These are phyloP conservation scores for Cyanoramphus novaezelandiae DNA, from an alignment of 2,113 vertebrate species.

Conservation along the genomic window DNA sequence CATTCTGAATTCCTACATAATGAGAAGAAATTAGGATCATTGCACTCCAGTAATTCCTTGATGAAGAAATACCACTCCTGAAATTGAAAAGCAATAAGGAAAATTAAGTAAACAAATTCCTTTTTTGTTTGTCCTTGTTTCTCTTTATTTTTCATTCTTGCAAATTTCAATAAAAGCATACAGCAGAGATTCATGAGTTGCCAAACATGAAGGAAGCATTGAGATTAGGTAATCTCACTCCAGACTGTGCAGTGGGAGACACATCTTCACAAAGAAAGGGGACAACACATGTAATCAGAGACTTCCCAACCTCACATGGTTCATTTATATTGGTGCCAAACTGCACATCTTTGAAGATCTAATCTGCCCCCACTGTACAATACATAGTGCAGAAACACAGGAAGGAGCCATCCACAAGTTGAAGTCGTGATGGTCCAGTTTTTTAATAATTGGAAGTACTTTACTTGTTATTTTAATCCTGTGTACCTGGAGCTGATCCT, in stretches of 20 bases:
- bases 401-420: not conserved
- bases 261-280: rapidly evolving
- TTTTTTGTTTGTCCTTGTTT: not conserved
- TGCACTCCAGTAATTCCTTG: not conserved
- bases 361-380: not conserved
- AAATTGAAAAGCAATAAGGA: not conserved
- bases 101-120: not conserved
- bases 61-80: not conserved
- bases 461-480: not conserved
- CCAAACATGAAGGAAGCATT: not conserved
- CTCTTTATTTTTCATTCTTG: not conserved
- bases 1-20: not conserved
- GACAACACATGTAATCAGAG: not conserved
- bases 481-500: rapidly evolving
- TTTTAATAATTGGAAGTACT: not conserved
- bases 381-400: not conserved
- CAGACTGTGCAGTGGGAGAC: not conserved
- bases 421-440: not conserved
- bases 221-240: not conserved
- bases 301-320: not conserved
- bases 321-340: not conserved
- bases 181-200: not conserved
- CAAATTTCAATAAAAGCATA: not conserved
- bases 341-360: not conserved
- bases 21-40: not conserved